These are phyloP conservation scores for Doryteuthis pealeii DNA, from an alignment of 1,140 invertebrate genomes.

Conservation along the genomic window DNA sequence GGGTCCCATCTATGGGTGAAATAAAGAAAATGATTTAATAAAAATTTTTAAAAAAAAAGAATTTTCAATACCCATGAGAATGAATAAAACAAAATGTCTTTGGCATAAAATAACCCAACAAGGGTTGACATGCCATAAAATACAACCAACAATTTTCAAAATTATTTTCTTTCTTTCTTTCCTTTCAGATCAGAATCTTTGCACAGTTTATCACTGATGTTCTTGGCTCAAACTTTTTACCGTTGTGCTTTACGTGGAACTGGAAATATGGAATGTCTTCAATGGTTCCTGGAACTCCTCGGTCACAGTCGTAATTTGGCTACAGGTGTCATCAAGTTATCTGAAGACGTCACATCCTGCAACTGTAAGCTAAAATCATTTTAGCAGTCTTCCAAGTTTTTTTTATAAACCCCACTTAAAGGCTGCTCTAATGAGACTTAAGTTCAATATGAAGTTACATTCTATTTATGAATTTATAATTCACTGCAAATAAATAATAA, in stretches of 20 bases:
- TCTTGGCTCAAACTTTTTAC: constrained; percentile 38
- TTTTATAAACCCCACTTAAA: too few relatives aligned
- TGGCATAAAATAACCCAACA: too few relatives aligned
- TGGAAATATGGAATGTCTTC: constrained; percentile 29
- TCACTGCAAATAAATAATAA: too few relatives aligned
- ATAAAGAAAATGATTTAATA: too few relatives aligned
- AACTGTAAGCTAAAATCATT: too few relatives aligned
- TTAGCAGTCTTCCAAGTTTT: not conserved
- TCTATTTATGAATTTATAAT: not conserved
- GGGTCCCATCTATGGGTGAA: too few relatives aligned
- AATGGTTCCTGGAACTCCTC: constrained; percentile 49
- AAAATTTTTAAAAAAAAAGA: too few relatives aligned
- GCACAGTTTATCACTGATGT: constrained; percentile 22
- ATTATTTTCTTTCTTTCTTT: not conserved
- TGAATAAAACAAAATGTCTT: too few relatives aligned
- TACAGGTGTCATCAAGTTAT: constrained; percentile 33
- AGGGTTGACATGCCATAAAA: too few relatives aligned
- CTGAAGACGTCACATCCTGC: constrained; percentile 22
- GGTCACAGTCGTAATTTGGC: constrained; percentile 47
- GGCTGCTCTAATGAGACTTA: not conserved
- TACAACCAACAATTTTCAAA: not conserved
- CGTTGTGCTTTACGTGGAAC: constrained; percentile 19
- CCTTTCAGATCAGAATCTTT: not conserved
- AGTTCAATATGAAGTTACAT: not conserved
- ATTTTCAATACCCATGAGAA: too few relatives aligned